phyloP scores from a whole-genome alignment of 1,140 invertebrate species.

The Linepithema humile region DNA sequence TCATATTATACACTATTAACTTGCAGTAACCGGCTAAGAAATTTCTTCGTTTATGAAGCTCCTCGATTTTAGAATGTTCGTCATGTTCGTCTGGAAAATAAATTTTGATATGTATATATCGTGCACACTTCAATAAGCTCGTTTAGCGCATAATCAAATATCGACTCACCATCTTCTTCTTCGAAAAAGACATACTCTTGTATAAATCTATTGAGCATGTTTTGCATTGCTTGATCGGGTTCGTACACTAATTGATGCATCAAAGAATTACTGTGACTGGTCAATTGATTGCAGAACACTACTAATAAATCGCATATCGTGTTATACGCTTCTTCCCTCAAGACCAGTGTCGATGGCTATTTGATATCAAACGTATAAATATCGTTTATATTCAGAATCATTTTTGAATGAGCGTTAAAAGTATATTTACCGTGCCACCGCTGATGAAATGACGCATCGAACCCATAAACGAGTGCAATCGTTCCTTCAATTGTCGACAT shows the following conservation, averaged over 20 bases:
- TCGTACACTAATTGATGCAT: slow-evolving; percentile 92
- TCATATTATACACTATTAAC: slow-evolving; percentile 98
- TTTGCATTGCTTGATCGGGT: slow-evolving; percentile 91
- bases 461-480: slow-evolving; percentile 90
- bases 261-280: slow-evolving; percentile 85
- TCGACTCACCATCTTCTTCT: slow-evolving; percentile 89
- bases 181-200: slow-evolving; percentile 97
- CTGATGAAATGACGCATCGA: slow-evolving; percentile 88
- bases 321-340: slow-evolving; percentile 91
- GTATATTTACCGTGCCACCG: slow-evolving; percentile 59
- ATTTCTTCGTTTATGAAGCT: slow-evolving; percentile 97
- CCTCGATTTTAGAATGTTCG: slow-evolving; percentile 97
- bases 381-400: neutral
- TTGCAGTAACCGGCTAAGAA: slow-evolving; percentile 99
- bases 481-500: slow-evolving; percentile 86
- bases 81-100: slow-evolving; percentile 89
- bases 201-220: slow-evolving; percentile 95
- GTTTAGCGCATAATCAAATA: slow-evolving; percentile 3
- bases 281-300: slow-evolving; percentile 96
- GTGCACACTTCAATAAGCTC: neutral
- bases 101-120: neutral
- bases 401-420: neutral
- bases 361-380: slow-evolving; percentile 42
- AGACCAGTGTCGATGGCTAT: slow-evolving; percentile 72
- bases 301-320: slow-evolving; percentile 97